Conservation (phyloP, 2,113 vertebrate species). For the Perca schrenkii region DNA sequence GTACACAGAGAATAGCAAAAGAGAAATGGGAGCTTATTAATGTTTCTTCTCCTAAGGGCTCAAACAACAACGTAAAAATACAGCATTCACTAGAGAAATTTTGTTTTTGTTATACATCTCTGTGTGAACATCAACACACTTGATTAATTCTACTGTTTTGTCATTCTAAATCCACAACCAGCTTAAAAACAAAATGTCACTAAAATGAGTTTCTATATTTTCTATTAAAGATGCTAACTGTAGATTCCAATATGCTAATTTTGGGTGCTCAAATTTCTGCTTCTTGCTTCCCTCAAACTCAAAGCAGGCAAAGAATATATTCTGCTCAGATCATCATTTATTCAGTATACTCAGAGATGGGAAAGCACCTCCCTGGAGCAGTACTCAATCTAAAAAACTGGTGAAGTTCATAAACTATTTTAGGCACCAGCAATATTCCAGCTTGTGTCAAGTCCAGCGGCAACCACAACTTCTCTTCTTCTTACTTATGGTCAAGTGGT, state of each 20-base stretch:
- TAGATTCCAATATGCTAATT: neutral
- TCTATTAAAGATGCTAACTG: neutral
- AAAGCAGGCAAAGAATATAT: conserved; percentile 32
- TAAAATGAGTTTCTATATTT: neutral
- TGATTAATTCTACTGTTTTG: neutral
- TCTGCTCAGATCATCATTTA: conserved; percentile 71
- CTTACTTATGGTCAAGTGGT: conserved; percentile 6
- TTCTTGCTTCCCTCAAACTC: conserved; percentile 12
- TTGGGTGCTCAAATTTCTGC: neutral
- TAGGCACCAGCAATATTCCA: conserved; percentile 38
- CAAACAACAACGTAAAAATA: neutral
- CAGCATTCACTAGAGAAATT: neutral
- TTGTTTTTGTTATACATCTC: neutral
- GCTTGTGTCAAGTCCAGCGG: conserved; percentile 4
- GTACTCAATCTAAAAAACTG: conserved; percentile 46
- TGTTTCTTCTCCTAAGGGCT: neutral
- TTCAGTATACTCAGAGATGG: conserved; percentile 56
- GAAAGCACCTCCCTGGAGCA: conserved; percentile 55
- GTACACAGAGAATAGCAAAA: conserved; percentile 2
- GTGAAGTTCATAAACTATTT: conserved; percentile 52
- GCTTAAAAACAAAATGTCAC: neutral
- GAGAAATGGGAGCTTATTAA: neutral
- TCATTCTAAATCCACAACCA: neutral
- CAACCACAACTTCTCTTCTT: conserved; percentile 7
- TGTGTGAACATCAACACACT: neutral